Conservation (phyloP, 1,140 invertebrate species). For the Drosophila azteca region DNA sequence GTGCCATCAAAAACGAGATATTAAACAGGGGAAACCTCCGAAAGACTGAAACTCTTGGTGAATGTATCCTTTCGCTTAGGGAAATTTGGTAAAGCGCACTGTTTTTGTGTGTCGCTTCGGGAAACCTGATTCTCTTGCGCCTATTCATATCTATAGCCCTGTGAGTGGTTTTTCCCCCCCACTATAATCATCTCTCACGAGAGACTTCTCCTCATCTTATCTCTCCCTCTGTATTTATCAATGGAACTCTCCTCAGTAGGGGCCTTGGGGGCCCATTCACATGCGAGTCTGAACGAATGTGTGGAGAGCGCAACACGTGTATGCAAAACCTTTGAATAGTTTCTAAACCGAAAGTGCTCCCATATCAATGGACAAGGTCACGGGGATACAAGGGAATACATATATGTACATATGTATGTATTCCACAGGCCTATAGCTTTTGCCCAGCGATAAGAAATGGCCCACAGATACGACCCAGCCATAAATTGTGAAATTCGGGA, state of each 20-base stretch:
- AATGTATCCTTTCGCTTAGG: no score
- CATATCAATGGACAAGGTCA: constrained; percentile 28
- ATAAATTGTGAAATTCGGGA: constrained; percentile 11
- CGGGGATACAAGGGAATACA: constrained; percentile 5
- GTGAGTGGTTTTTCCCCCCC: no score
- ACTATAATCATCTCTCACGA: no score
- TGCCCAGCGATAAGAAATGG: constrained; percentile 27
- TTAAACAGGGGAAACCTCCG: no score
- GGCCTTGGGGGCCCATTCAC: constrained; percentile 7
- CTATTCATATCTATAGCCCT: no score
- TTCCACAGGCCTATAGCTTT: constrained; percentile 4
- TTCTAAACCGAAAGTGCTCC: neutral
- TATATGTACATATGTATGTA: neutral
- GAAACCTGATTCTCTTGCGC: neutral
- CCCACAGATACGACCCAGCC: constrained; percentile 9
- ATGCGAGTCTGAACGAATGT: neutral
- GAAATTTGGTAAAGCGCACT: no score
- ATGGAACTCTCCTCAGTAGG: constrained; percentile 10
- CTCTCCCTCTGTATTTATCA: constrained; percentile 29
- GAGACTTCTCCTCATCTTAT: constrained; percentile 27
- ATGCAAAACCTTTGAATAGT: constrained; percentile 15
- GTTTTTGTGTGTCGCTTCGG: no score
- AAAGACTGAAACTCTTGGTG: no score
- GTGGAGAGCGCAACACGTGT: constrained; percentile 47
- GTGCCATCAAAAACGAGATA: no score